Base-by-base conservation (phyloP, 1,140 invertebrate species). In the Grapholita molesta region DNA sequence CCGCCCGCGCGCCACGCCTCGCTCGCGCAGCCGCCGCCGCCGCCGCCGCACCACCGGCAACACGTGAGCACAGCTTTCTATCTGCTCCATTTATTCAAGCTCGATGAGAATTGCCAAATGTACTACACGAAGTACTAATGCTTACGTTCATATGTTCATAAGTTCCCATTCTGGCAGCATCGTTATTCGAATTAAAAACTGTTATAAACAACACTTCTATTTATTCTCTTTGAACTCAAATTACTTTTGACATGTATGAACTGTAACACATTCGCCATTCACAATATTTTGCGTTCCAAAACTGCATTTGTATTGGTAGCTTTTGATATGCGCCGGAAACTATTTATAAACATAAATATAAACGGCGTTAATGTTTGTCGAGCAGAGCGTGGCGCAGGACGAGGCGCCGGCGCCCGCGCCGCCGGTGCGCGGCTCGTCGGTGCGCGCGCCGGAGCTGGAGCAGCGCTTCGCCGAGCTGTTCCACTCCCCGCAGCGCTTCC, bases 371-470 rank as follows among this genome's bases (percentile, higher is more conserved):
- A 35, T 12, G 11, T 7, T 35, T 12, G 12, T 2, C 12, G 3
- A 5, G 2, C 70, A 72, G 70, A 69, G 67, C 52, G 11, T 66
- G 2, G 73, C 67, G 53, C 69, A 64, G 3, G 80, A 77, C 0
- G 84, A 85, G 8, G 35, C 61, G 11, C 3, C 28, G 0, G 85
- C 85, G n/a, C 91, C 91, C 0, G 68, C 79, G 64, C 89, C 89
- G 7, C 91, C 90, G 0, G 86, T 85, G 6, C 84, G 89, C 18
- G 89, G 88, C 24, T 90, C 89, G 24, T 92, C 90, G 1, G 89
- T 90, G 77, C 82, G 90, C 23, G 48, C 79, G 11, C 70, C 72
- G 4, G 90, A 92, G 28, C 77, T 92, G 69, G 91, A 92, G 67
- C 76, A 82, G 64, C 79, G 90, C 25, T 92, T 90, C 79, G 84